Base-by-base conservation (phyloP, 2,888 invertebrate genomes). In the Scaeva pyrastri region DNA sequence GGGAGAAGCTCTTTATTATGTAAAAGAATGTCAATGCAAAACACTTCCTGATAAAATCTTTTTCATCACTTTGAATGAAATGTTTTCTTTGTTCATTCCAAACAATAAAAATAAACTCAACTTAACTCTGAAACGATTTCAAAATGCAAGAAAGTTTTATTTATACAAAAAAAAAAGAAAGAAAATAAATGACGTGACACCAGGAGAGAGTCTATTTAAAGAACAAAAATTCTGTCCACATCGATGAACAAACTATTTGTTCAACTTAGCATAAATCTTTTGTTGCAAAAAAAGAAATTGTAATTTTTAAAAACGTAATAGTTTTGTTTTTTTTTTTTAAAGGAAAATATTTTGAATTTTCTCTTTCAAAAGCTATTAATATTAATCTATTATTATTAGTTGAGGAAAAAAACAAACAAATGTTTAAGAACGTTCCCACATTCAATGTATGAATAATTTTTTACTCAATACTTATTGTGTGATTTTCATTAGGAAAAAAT, bases 1-100 rank as follows among this genome's bases (percentile, higher is more conserved):
- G 14, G 23, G 7, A 7, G 14, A 6, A 7, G 2, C 21, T 50
- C 12, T 21, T 14, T 12, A 23, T 52, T 21, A 52, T 52, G n/a
- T n/a, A n/a, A 16, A 39, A 39, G 7, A 60, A 39, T 21, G 58
- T 60, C 36, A 39, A 39, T 41, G 7, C 8, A 21, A 41, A 60
- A 60, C 2, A 39, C 39, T 60, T 41, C 39, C 60, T 60, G 60
- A 60, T 41, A 41, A 41, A 60, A 60, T 60, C 60, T 41, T 21
- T 21, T 31, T 31, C 31, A 41, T 60, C 60, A 21, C 39, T 21
- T 60, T 41, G 0, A 60, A 41, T 6, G 2, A 21, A 1, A 2
- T 19, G 7, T 56, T 21, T 58, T 36, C 55, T 60, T 60, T 60
- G 60, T 60, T 60, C 39, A 7, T 3, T 60, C 19, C 7, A 21